These are phyloP conservation scores for Rapana venosa DNA, from an alignment of 2,888 invertebrate species.

Conservation along the genomic window DNA sequence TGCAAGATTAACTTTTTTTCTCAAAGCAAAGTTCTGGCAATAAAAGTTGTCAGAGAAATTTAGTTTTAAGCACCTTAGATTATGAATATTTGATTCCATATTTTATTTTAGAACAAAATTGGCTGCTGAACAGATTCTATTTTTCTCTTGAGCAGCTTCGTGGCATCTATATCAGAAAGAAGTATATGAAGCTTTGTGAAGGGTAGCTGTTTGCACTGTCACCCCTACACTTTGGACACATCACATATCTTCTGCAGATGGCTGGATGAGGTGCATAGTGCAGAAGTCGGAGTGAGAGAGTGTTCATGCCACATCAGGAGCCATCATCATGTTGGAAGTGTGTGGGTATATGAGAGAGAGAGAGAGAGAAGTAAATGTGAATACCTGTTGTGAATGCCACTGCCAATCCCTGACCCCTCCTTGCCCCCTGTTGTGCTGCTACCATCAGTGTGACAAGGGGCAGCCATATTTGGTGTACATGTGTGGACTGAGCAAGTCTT, in stretches of 20 bases:
- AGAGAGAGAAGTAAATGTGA: background rate
- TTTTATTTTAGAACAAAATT: constrained; percentile 9
- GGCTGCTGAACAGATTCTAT: constrained; percentile 39
- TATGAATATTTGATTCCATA: constrained; percentile 5
- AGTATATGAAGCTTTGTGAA: background rate
- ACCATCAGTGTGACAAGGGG: background rate
- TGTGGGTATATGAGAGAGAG: constrained; percentile 20
- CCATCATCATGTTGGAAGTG: background rate
- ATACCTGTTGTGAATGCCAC: background rate
- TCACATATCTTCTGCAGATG: constrained; percentile 50
- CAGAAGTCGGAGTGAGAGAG: constrained; percentile 15
- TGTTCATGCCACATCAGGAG: constrained; percentile 24
- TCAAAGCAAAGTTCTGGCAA: background rate
- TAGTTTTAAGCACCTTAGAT: background rate
- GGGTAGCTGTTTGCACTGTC: constrained; percentile 12
- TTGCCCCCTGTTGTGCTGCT: constrained; percentile 37
- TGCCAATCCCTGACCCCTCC: constrained; percentile 34
- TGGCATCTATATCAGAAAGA: constrained; percentile 12
- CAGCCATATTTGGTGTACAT: constrained; percentile 22
- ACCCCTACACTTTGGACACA: constrained; percentile 20
- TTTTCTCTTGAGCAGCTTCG: constrained; percentile 26
- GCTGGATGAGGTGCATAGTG: constrained; percentile 29
- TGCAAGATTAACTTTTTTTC: background rate
- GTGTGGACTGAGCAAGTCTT: constrained; percentile 24
- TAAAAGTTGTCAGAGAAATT: background rate